Conservation (phyloP, 2,888 invertebrate species). For the Saturnia pavonia region DNA sequence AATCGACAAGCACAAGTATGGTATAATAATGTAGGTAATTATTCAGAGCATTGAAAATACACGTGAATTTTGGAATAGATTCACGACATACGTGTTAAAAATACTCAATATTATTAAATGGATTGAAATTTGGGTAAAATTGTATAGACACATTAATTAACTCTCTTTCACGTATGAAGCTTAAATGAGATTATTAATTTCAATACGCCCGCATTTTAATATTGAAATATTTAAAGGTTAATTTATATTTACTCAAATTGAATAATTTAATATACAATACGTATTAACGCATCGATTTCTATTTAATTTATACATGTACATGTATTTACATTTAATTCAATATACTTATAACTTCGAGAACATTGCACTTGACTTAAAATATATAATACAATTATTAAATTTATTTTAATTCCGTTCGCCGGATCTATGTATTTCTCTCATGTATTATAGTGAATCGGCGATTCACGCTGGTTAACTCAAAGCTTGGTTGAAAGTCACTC, state of each 20-base stretch:
- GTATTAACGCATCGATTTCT: too few species aligned
- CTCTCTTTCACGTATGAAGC: neutral
- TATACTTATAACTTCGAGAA: neutral
- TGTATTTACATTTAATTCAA: neutral
- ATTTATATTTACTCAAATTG: neutral
- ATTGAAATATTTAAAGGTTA: neutral
- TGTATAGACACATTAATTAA: neutral
- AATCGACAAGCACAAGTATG: neutral
- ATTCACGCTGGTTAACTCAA: too few species aligned
- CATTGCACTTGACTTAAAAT: neutral
- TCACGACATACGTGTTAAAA: neutral
- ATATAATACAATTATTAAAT: neutral
- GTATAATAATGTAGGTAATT: neutral
- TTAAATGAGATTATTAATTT: neutral
- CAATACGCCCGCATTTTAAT: constrained; percentile 2
- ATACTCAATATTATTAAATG: neutral
- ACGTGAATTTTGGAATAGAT: neutral
- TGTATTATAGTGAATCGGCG: too few species aligned
- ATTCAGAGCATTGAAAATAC: neutral
- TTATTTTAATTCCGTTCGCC: neutral
- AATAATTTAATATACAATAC: neutral
- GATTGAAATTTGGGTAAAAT: neutral
- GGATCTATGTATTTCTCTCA: too few species aligned
- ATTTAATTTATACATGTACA: neutral
- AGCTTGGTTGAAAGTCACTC: too few species aligned